Evolutionary conservation across 2,888 invertebrate species (phyloP).

Genomic region (Bruchidius siliquastri): DNA sequence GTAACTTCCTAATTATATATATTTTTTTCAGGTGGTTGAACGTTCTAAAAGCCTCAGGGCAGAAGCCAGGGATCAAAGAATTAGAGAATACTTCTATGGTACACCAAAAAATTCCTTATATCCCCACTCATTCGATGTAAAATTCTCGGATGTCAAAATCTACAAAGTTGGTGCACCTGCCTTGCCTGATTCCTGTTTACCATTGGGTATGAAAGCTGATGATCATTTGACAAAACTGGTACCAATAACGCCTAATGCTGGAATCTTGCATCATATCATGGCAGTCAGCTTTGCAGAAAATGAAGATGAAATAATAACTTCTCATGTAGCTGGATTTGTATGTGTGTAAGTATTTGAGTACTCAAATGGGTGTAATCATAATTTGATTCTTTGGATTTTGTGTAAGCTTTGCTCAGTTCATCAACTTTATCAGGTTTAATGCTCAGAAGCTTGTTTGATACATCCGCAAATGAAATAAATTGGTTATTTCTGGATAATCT

Average conservation of each 20-base stretch:
- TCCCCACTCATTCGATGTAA: slow-evolving; percentile 92
- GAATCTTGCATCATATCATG: slow-evolving; percentile 81
- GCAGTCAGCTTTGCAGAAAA: slow-evolving; percentile 83
- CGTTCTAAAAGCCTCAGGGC: slow-evolving; percentile 66
- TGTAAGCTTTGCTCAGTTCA: no score
- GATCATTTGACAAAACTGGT: slow-evolving; percentile 90
- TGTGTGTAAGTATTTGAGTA: slow-evolving; percentile 70
- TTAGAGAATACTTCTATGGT: slow-evolving; percentile 96
- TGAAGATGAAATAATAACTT: slow-evolving; percentile 77
- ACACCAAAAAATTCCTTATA: slow-evolving; percentile 65
- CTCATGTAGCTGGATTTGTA: slow-evolving; percentile 86
- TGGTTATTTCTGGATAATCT: no score
- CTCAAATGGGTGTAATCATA: not conserved
- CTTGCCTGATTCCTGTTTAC: slow-evolving; percentile 93
- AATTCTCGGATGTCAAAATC: slow-evolving; percentile 83
- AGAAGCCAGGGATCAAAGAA: slow-evolving; percentile 73
- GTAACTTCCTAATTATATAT: no score
- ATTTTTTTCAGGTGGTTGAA: slow-evolving; percentile 77
- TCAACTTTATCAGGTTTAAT: no score
- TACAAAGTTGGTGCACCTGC: slow-evolving; percentile 93
- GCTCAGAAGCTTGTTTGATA: no score
- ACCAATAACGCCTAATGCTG: slow-evolving; percentile 67
- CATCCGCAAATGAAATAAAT: no score
- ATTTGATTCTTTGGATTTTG: no score
- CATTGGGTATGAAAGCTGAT: slow-evolving; percentile 89